Percentiles rank a stretch among this genome's conserved stretches.
phyloP scores from a whole-genome alignment of 1,140 invertebrate genomes.

The Brachionus rubens region DNA sequence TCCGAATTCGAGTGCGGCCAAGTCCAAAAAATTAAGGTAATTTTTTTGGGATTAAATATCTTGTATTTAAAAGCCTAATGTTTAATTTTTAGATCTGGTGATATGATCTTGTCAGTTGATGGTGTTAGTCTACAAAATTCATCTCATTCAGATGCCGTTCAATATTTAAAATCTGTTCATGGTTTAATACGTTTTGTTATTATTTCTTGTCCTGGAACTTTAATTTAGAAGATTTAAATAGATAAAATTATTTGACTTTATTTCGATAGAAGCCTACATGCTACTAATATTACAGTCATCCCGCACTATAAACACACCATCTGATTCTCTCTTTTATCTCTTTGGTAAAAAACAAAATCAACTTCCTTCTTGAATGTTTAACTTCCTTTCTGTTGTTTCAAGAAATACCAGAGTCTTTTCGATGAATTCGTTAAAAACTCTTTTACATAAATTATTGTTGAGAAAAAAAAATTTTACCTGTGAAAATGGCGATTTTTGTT shows the following conservation, averaged over 20 bases:
- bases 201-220: conserved; percentile 59
- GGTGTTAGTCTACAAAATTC: conserved; percentile 60
- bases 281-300: too few relatives aligned
- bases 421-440: too few relatives aligned
- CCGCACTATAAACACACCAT: too few relatives aligned
- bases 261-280: too few relatives aligned
- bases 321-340: too few relatives aligned
- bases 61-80: background rate
- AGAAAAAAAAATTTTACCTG: too few relatives aligned
- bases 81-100: conserved; percentile 60
- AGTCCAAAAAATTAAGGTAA: conserved; percentile 61
- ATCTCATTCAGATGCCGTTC: conserved; percentile 61
- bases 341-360: too few relatives aligned
- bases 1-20: conserved; percentile 61
- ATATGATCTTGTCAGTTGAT: conserved; percentile 63
- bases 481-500: too few relatives aligned
- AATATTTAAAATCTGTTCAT: conserved; percentile 55
- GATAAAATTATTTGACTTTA: background rate
- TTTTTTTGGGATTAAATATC: background rate
- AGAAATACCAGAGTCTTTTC: too few relatives aligned
- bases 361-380: too few relatives aligned
- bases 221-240: conserved; percentile 51
- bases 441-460: too few relatives aligned
- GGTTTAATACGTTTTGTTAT: conserved; percentile 55
- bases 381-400: too few relatives aligned